Evolutionary conservation across 2,113 vertebrate genomes (phyloP).

Genomic region (Miniopterus natalensis): DNA sequence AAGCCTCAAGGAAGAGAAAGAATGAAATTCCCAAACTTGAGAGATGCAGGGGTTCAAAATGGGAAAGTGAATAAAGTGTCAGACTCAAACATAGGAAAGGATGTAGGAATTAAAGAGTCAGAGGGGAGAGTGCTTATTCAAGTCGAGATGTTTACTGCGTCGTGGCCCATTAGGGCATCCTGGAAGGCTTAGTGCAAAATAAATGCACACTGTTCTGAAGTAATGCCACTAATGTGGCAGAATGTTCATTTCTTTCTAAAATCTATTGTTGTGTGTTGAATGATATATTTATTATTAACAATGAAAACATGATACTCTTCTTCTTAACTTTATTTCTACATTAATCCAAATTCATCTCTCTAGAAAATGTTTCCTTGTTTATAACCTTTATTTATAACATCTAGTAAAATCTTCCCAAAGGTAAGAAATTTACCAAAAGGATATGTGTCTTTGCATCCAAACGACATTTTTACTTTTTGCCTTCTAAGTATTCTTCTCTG

Average conservation of each 20-base stretch:
- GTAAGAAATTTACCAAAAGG: conserved; percentile 1
- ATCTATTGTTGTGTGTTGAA: conserved; percentile 12
- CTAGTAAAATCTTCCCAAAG: not conserved
- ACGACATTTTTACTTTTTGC: conserved; percentile 17
- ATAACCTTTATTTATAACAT: conserved; percentile 6
- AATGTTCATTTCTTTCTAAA: conserved; percentile 41
- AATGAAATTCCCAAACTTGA: conserved; percentile 46
- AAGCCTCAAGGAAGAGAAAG: conserved; percentile 50
- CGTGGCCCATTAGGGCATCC: conserved; percentile 12
- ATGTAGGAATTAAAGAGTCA: conserved; percentile 31
- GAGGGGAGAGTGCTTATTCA: not conserved
- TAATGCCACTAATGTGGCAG: not conserved
- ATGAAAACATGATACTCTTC: conserved; percentile 30
- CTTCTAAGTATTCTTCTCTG: not conserved
- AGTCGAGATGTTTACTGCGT: conserved; percentile 33
- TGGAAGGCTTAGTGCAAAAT: conserved; percentile 26
- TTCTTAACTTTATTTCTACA: conserved; percentile 56
- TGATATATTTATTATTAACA: conserved; percentile 35
- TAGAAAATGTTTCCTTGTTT: conserved; percentile 2
- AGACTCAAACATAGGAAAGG: not conserved
- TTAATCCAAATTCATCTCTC: conserved; percentile 34
- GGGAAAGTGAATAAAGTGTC: conserved; percentile 26
- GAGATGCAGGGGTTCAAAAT: not conserved
- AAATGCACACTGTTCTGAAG: conserved; percentile 29
- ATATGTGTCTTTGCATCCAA: not conserved